These are phyloP conservation scores for Phaethon lepturus DNA, from an alignment of 2,113 vertebrate genomes.

Conservation along the genomic window DNA sequence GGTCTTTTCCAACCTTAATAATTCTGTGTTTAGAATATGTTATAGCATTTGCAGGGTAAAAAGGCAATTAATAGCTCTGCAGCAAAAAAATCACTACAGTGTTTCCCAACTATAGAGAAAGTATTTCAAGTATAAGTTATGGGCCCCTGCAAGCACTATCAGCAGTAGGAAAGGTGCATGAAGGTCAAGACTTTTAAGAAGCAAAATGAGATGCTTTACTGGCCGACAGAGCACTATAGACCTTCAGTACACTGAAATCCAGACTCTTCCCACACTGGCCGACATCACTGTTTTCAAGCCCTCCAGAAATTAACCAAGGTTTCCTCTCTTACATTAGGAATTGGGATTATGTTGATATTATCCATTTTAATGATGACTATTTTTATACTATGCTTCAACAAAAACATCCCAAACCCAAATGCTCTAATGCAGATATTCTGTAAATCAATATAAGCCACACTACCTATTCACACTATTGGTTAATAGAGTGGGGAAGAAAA, in stretches of 20 bases:
- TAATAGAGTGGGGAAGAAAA: neutral
- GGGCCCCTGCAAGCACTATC: neutral
- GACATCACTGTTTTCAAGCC: neutral
- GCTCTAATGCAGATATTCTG: neutral
- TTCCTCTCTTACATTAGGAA: neutral
- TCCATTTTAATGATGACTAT: neutral
- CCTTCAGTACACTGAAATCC: neutral
- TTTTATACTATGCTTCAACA: neutral
- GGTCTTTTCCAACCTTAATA: too few species aligned
- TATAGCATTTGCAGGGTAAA: neutral
- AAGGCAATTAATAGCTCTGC: neutral
- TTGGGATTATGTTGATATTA: neutral
- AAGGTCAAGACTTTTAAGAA: neutral
- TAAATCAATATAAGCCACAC: neutral
- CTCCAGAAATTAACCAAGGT: neutral
- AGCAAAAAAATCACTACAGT: neutral
- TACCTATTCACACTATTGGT: neutral
- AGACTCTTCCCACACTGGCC: neutral
- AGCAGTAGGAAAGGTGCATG: neutral
- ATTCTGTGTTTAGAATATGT: neutral
- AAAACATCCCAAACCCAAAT: neutral
- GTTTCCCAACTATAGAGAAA: neutral
- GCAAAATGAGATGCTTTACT: neutral
- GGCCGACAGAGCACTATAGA: neutral
- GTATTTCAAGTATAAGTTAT: neutral